Conservation (phyloP, 2,888 invertebrate species). For the Heliconius aoede region DNA sequence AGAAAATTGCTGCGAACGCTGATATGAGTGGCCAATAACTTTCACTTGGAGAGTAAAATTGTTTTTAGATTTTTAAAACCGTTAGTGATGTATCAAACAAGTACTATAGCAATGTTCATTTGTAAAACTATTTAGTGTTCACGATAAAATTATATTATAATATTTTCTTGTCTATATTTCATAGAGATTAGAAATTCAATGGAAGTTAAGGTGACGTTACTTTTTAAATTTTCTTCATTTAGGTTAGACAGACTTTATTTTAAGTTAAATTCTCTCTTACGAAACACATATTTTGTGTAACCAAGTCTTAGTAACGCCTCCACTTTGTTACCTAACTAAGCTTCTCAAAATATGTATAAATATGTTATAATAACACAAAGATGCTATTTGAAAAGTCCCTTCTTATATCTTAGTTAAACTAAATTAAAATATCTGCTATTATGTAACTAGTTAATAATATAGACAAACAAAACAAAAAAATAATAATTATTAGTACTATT, state of each 20-base stretch:
- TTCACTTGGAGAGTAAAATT: slow-evolving; percentile 26
- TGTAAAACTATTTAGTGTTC: neutral
- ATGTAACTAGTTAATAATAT: too few species aligned
- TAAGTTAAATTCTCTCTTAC: neutral
- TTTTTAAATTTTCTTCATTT: neutral
- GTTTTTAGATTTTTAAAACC: slow-evolving; percentile 6
- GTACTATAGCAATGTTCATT: neutral
- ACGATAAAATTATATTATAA: neutral
- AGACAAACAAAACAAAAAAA: too few species aligned
- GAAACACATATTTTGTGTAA: neutral
- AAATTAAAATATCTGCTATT: neutral
- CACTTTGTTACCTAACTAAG: neutral
- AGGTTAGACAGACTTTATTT: neutral
- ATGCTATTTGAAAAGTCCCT: neutral
- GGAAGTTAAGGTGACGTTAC: too few species aligned
- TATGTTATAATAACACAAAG: neutral
- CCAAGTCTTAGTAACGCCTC: neutral
- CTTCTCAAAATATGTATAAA: neutral
- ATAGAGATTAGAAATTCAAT: too few species aligned
- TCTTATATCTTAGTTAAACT: neutral
- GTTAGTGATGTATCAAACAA: neutral
- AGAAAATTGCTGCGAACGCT: slow-evolving; percentile 38
- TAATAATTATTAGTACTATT: too few species aligned
- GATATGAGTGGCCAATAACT: slow-evolving; percentile 28
- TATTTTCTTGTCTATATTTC: too few species aligned